These are phyloP conservation scores for Leptinotarsa undecemlineata DNA, from an alignment of 1,140 invertebrate genomes.

Conservation along the genomic window DNA sequence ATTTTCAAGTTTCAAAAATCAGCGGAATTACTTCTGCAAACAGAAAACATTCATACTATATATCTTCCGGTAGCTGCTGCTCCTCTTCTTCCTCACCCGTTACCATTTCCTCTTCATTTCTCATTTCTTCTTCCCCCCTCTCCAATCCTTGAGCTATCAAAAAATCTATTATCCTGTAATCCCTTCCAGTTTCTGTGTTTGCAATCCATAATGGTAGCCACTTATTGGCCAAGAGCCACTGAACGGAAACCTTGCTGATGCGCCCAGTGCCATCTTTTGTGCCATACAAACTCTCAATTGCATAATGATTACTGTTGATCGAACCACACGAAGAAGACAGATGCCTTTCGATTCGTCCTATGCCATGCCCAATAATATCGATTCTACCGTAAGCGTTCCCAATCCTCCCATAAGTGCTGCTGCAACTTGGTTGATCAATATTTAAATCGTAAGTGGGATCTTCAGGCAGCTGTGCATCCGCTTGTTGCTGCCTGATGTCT, in stretches of 20 bases:
- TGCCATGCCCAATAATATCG: slow-evolving; percentile 60
- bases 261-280: slow-evolving; percentile 48
- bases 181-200: slow-evolving; percentile 57
- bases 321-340: slow-evolving; percentile 63
- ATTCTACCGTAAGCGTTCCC: slow-evolving; percentile 60
- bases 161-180: slow-evolving; percentile 64
- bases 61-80: background rate
- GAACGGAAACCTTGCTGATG: slow-evolving; percentile 62
- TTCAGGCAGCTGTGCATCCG: slow-evolving; percentile 23
- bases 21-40: too few relatives aligned
- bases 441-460: slow-evolving; percentile 44
- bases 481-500: slow-evolving; percentile 54
- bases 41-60: background rate
- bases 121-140: slow-evolving; percentile 26
- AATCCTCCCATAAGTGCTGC: slow-evolving; percentile 53
- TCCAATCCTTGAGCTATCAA: slow-evolving; percentile 50
- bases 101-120: slow-evolving; percentile 12
- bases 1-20: too few relatives aligned
- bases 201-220: slow-evolving; percentile 64
- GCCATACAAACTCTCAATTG: slow-evolving; percentile 49
- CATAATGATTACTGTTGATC: slow-evolving; percentile 57
- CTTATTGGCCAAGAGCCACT: slow-evolving; percentile 63
- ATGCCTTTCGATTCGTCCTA: slow-evolving; percentile 62
- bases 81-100: background rate
- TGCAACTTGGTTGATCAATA: slow-evolving; percentile 45